These are phyloP conservation scores for Drosophila ficusphila DNA, from an alignment of 1,140 invertebrate species.

Conservation along the genomic window DNA sequence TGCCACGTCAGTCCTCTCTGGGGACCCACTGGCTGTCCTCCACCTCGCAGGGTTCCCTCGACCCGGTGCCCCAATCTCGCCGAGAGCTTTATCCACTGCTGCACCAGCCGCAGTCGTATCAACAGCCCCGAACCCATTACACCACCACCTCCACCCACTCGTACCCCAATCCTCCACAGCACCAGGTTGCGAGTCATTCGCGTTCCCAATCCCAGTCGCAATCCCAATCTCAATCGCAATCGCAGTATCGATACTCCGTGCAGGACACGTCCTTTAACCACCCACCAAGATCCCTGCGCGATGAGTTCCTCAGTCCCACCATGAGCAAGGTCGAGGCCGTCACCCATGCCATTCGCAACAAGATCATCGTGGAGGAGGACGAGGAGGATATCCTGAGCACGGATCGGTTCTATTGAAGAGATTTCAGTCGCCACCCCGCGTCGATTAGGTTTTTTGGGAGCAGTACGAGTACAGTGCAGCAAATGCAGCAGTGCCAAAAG, in stretches of 20 bases:
- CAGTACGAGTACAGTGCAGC: not conserved
- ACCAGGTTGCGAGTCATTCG: conserved; percentile 1
- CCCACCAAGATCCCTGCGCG: conserved; percentile 32
- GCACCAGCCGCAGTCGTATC: conserved; percentile 65
- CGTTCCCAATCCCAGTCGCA: conserved; percentile 17
- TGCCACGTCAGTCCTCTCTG: conserved; percentile 25
- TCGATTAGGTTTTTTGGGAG: conserved; percentile 11
- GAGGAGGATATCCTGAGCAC: conserved; percentile 77
- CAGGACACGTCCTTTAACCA: conserved; percentile 62
- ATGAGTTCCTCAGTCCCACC: conserved; percentile 51
- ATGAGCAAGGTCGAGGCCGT: conserved; percentile 69
- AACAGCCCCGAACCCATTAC: conserved; percentile 42
- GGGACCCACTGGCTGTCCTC: conserved; percentile 61
- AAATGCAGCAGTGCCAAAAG: conserved; percentile 69
- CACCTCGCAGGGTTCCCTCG: conserved; percentile 36
- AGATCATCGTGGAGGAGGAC: conserved; percentile 80
- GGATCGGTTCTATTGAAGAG: conserved; percentile 83
- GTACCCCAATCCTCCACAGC: conserved; percentile 13
- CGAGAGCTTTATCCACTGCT: conserved; percentile 66
- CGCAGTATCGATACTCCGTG: conserved; percentile 37
- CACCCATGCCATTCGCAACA: conserved; percentile 78
- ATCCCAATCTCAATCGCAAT: conserved; percentile 9
- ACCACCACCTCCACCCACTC: conserved; percentile 13
- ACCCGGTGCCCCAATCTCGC: conserved; percentile 27
- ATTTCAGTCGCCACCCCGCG: conserved; percentile 63